These are phyloP conservation scores for Tortricodes alternella DNA, from an alignment of 2,888 invertebrate genomes.

Conservation along the genomic window DNA sequence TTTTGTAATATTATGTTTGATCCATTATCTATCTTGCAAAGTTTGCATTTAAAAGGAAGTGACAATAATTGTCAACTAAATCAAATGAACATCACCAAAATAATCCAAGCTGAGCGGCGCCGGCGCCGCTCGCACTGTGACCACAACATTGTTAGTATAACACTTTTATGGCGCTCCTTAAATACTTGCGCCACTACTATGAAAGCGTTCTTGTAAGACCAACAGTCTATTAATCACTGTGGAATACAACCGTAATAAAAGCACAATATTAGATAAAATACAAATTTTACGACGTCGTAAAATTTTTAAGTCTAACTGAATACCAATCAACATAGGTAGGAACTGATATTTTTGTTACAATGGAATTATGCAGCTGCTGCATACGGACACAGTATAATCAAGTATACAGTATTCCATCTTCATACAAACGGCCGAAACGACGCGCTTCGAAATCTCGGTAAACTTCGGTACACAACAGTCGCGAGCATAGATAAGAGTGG, in stretches of 20 bases:
- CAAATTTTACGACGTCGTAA: conserved; percentile 22
- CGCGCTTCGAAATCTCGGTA: no score
- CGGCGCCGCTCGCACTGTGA: neutral
- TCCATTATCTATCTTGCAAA: no score
- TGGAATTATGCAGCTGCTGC: no score
- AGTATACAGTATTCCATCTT: no score
- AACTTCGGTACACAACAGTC: no score
- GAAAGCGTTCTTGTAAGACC: neutral
- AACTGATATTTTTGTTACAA: neutral
- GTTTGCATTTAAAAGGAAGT: no score
- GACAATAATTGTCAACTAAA: neutral
- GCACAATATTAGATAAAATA: conserved; percentile 24
- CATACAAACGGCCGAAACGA: no score
- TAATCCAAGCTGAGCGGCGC: no score
- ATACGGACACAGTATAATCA: no score
- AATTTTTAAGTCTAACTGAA: neutral
- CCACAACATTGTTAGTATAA: conserved; percentile 7
- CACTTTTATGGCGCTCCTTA: conserved; percentile 3
- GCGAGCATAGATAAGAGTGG: no score
- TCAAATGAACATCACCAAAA: no score
- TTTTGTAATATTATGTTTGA: no score
- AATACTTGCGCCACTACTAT: conserved; percentile 21
- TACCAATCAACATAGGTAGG: conserved; percentile 10
- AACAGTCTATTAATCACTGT: conserved; percentile 21
- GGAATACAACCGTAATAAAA: conserved; percentile 21